Evolutionary conservation across 2,888 invertebrate species (phyloP), one percentile per base, ranked within the genome.

Genomic region (Drosophila trichaetosa): DNA sequence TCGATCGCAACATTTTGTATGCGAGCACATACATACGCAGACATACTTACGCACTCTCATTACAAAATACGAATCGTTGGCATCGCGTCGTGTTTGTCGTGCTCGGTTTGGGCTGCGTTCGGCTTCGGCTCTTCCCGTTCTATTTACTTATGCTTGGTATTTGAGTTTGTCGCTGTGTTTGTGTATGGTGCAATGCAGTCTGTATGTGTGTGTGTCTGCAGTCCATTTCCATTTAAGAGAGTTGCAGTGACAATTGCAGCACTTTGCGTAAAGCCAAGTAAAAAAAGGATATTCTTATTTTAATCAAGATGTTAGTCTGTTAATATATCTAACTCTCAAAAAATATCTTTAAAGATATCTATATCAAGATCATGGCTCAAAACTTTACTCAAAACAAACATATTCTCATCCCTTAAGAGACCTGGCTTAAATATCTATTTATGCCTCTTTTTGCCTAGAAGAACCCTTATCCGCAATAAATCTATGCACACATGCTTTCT

Each of bases 1-100:
- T 79, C 83, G 90, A 85, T 91, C 90, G 81, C 84, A 70, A 63
- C 79, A 69, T 83, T 91, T 81, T 91, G 91, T 91, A 91, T 24
- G 16, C 76, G 76, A 68, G 72, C 73, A 58, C 42, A 53, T 62
- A 66, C 63, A 56, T 63, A 54, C 58, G 0, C 64, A 49, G 31
- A 52, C 62, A 54, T 54, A 40, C 42, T 38, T 67, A 76, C 65
- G 65, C 79, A 78, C 73, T 64, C 79, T 66, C 82, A 82, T 73
- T 79, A 58, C 78, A 62, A 64, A 64, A 52, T 65, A 49, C 80
- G 68, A 82, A 49, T 52, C 48, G 34, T 65, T 48, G 49, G 53
- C 51, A n/a, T 34, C 16, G 49, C 59, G 48, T 27, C 33, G 34
- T 13, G 18, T 53, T 62, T 67, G 59, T 51, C 70, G 57, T 36